phyloP scores from a whole-genome alignment of 2,113 vertebrate species.

The Eulacestoma nigropectus region DNA sequence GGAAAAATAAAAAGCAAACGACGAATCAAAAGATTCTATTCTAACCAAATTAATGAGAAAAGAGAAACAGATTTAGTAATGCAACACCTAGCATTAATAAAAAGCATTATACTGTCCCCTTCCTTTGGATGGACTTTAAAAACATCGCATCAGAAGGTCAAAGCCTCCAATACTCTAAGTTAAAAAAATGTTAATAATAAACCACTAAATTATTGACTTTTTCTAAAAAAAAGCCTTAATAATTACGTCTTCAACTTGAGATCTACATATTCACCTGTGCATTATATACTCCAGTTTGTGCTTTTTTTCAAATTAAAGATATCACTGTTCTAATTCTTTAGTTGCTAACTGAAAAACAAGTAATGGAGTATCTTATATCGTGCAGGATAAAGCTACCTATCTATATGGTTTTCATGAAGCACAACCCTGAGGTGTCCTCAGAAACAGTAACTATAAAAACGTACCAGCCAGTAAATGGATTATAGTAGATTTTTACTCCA shows the following conservation, averaged over 20 bases:
- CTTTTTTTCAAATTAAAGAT: not conserved
- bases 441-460: constrained; percentile 25
- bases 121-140: not conserved
- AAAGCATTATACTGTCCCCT: not conserved
- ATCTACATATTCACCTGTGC: not conserved
- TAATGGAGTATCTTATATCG: not conserved
- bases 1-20: not conserved
- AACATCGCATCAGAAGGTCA: not conserved
- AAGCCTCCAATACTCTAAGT: not conserved
- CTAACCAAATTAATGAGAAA: not conserved
- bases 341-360: not conserved
- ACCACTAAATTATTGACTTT: not conserved
- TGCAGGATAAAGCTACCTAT: not conserved
- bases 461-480: constrained; percentile 94
- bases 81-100: not conserved
- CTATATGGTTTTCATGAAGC: not conserved
- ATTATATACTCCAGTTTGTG: not conserved
- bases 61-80: not conserved
- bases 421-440: not conserved
- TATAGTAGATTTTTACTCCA: constrained; percentile 91
- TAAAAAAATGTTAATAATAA: not conserved
- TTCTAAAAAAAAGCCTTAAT: not conserved
- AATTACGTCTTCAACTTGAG: not conserved
- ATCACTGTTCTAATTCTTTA: not conserved
- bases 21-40: not conserved